Percentiles rank a stretch among this genome's conserved stretches.
Conservation (phyloP, 2,113 vertebrate genomes). For the Nerophis lumbriciformis region DNA sequence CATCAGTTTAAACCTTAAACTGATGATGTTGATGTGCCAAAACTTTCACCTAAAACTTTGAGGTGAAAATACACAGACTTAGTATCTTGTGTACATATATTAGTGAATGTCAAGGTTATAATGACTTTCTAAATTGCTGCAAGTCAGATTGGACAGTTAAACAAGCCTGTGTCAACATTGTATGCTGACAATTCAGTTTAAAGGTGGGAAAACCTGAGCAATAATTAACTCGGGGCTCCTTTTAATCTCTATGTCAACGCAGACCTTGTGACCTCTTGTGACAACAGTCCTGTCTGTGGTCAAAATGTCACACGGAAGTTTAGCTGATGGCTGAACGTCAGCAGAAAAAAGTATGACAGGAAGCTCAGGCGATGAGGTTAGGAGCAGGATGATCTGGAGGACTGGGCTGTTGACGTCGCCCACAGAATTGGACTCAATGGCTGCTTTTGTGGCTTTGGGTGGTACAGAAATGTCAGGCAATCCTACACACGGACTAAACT, state of each 20-base stretch:
- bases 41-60: too few relatives aligned
- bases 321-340: not conserved
- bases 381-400: not conserved
- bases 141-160: not conserved
- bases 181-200: not conserved
- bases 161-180: not conserved
- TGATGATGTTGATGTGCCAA: too few relatives aligned
- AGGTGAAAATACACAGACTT: too few relatives aligned
- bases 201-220: not conserved
- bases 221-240: not conserved
- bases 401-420: not conserved
- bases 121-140: too few relatives aligned
- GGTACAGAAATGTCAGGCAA: not conserved
- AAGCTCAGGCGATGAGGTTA: not conserved
- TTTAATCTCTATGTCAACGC: not conserved
- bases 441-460: not conserved
- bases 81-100: too few relatives aligned
- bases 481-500: not conserved
- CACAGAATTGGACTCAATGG: not conserved
- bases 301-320: too few relatives aligned
- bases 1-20: too few relatives aligned
- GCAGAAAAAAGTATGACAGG: slow-evolving; percentile 3
- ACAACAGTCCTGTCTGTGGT: not conserved
- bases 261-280: not conserved
- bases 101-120: too few relatives aligned